Evolutionary conservation across 1,140 invertebrate genomes (phyloP), one percentile per base, ranked within the genome.

Genomic region (Pseudomyrmex gracilis): DNA sequence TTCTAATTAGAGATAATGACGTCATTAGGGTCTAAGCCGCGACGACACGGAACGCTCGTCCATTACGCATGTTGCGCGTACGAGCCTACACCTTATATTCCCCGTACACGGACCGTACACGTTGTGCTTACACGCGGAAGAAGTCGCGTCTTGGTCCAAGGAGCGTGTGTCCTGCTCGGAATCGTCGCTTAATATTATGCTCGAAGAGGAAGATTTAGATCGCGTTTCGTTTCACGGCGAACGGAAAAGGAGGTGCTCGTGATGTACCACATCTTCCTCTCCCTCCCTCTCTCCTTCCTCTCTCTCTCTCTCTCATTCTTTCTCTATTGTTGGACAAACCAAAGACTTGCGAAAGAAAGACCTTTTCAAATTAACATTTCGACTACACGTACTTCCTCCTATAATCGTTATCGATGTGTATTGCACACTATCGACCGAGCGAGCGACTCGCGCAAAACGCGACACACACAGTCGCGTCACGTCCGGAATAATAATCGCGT

Each of bases 1-100:
- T 93, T 92, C 92, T 93, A 93, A 93, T 93, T 93, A 92, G 90
- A 92, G 89, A 91, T 94, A 94, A 94, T 93, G 91, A 94, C 92
- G 93, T 93, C 92, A 94, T 94, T 94, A 93, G 90, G 89, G 92
- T 93, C 92, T 93, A 90, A 90, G 90, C 88, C 89, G 90, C 92
- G 92, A 93, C 90, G 91, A 93, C 90, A 93, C 92, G 89, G 86
- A 87, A 93, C 90, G 93, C 90, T 34, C 34, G 34, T 93, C 92
- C 91, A 87, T 88, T 92, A 92, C 90, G 89, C 90, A 91, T 90
- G 89, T 90, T 90, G 90, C 90, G 90, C 88, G 85, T 77, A 73
- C 73, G 49, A 34, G 34, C 34, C 34, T 51, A 67, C 17, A 15
- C 88, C n/a, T 34, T 34, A 34, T 86, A 84, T 80, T 85, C 86